Evolutionary conservation across 2,797 vertebrate species (phyloP).

Genomic region (Telmatherina bonti): DNA sequence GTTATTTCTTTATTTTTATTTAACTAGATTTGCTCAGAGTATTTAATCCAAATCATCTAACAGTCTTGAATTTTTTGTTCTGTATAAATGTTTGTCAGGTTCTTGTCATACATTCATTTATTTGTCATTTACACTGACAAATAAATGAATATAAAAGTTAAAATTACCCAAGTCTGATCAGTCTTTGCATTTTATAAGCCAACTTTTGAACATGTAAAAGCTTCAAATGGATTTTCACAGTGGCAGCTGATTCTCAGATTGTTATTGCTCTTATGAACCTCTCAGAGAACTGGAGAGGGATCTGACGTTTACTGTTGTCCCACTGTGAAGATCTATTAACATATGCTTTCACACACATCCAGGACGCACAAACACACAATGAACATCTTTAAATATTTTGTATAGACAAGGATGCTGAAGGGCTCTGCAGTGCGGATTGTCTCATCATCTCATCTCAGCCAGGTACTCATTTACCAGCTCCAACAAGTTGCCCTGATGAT

Average conservation of each 20-base stretch:
- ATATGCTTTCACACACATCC: slow-evolving; percentile 6
- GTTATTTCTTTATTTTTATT: neutral
- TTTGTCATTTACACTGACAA: too few relatives aligned
- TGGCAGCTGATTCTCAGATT: slow-evolving; percentile 26
- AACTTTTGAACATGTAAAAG: slow-evolving; percentile 31
- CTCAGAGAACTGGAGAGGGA: slow-evolving; percentile 54
- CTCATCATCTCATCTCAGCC: slow-evolving; percentile 10
- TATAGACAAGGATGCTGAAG: slow-evolving; percentile 19
- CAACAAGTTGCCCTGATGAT: slow-evolving; percentile 36
- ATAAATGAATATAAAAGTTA: too few relatives aligned
- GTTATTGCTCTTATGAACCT: slow-evolving; percentile 70
- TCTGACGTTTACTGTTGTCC: slow-evolving; percentile 63
- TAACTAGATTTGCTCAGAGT: neutral
- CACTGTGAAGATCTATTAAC: slow-evolving; percentile 53
- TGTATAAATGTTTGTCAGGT: neutral
- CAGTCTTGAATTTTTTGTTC: neutral
- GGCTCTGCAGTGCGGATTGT: slow-evolving; percentile 27
- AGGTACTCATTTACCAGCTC: slow-evolving; percentile 34
- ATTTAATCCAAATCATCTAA: neutral
- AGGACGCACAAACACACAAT: slow-evolving; percentile 12
- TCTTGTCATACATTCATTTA: neutral
- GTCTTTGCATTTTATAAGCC: slow-evolving; percentile 45
- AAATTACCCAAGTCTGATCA: slow-evolving; percentile 5
- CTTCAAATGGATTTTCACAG: slow-evolving; percentile 50
- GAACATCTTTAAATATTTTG: slow-evolving; percentile 20